Evolutionary conservation across 2,888 invertebrate species (phyloP), one percentile per base, ranked within the genome.

Genomic region (Conistra vaccinii): DNA sequence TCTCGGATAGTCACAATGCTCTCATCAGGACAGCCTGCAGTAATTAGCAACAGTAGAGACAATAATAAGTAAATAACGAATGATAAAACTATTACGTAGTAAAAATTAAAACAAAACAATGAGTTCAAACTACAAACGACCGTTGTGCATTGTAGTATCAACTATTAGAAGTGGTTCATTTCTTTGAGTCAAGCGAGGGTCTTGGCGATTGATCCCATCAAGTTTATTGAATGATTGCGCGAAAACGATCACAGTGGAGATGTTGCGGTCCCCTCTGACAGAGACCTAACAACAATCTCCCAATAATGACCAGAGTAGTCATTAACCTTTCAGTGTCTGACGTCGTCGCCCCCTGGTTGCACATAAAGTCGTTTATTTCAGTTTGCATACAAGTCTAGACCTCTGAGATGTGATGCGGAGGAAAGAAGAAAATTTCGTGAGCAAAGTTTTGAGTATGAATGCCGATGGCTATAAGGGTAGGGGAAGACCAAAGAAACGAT

Each of bases 171-270:
- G 93, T 92, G 92, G 91, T 91, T 90, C 93, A 95, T 96, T 95
- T 96, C 95, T 95, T 93, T 92, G 90, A 93, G 93, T 85, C 88
- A 89, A 90, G 89, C 89, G 95, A 95, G 96, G 95, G 96, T 94
- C 95, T 94, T 93, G 92, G 93, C 93, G 96, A 96, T 94, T 96
- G 94, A 92, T 90, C 91, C 93, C 93, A 96, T 95, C 94, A 93
- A 78, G 94, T 94, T 96, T 94, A 96, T 96, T 96, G 96, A 93
- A 96, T 96, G 96, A 96, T 96, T 96, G 96, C 95, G 95, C 96
- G 94, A 96, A 96, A 94, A 94, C 93, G 93, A 91, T 92, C 89
- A 91, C 88, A 90, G 91, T 89, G 85, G 91, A 95, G 94, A 94
- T 91, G 92, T 87, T 90, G 91, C 85, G 90, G 92, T 89, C 95